Evolutionary conservation across 1,140 invertebrate genomes (phyloP).

Genomic region (Melipona quadrifasciata): DNA sequence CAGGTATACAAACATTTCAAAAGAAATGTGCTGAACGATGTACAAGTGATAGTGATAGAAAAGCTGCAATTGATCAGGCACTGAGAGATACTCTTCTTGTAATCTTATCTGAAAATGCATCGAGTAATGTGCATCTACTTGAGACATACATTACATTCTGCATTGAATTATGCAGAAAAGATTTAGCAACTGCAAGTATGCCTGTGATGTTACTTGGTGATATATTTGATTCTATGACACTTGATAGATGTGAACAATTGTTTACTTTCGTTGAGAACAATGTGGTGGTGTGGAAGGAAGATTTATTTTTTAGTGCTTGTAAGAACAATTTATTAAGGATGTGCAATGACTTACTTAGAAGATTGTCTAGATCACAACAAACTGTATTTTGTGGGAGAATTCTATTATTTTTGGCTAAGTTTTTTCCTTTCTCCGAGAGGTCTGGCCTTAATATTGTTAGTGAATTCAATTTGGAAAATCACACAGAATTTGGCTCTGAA

Average conservation of each 20-base stretch:
- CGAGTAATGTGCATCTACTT: slow-evolving; percentile 81
- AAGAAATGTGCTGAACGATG: slow-evolving; percentile 73
- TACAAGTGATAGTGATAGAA: slow-evolving; percentile 88
- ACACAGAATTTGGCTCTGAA: slow-evolving; percentile 92
- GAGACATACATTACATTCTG: slow-evolving; percentile 88
- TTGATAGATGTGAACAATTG: slow-evolving; percentile 93
- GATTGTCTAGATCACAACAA: slow-evolving; percentile 96
- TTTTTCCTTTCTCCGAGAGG: slow-evolving; percentile 98
- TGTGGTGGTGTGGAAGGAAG: slow-evolving; percentile 95
- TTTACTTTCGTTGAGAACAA: slow-evolving; percentile 96
- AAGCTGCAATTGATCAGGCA: slow-evolving; percentile 91
- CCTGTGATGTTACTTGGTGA: slow-evolving; percentile 95
- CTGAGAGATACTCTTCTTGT: slow-evolving; percentile 88
- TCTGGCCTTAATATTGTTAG: slow-evolving; percentile 98
- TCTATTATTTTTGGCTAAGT: slow-evolving; percentile 96
- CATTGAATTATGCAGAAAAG: slow-evolving; percentile 87
- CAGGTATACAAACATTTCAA: slow-evolving; percentile 73
- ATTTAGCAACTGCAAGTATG: slow-evolving; percentile 91
- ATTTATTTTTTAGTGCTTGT: slow-evolving; percentile 94
- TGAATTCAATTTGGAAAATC: slow-evolving; percentile 98
- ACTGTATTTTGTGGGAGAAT: slow-evolving; percentile 99
- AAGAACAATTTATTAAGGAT: slow-evolving; percentile 97
- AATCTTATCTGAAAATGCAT: slow-evolving; percentile 81
- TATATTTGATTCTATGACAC: slow-evolving; percentile 94
- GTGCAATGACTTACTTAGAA: slow-evolving; percentile 98